Evolutionary conservation across 2,797 vertebrate species (phyloP), one percentile per base, ranked within the genome.

Genomic region (Ptychadena robeensis): DNA sequence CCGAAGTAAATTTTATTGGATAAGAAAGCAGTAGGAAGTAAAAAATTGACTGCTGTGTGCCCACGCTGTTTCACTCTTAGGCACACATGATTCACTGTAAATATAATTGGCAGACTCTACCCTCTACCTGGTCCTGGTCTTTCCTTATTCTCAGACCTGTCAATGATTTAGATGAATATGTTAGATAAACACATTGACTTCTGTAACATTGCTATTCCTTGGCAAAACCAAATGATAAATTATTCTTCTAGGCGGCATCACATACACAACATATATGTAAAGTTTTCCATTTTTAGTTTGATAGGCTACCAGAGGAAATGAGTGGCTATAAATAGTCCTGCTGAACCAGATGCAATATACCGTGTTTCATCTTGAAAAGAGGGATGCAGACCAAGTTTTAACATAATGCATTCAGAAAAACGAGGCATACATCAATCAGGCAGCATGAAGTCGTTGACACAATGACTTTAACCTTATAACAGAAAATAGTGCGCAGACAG

Each of bases 351-450:
- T 82, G 72, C 72, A 74, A 73, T 67, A 82, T 69, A 38, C 44
- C 38, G 63, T 82, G 38, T 74, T 73, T 32, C 63, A 25, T 25
- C 12, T 71, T 37, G 30, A 68, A 75, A 63, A 44, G 30, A 66
- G 31, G n/a, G 40, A 82, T 69, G 64, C 32, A 74, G 80, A 59
- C 64, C 53, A 27, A 37, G 59, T 68, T 74, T 73, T 81, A 66
- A 66, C 70, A 74, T 81, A 81, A 81, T 75, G 34, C 48, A 75
- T 74, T 68, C 80, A 75, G 63, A 75, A 81, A 82, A 82, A 67
- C 59, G 72, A 75, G 37, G 32, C 72, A 68, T 25, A 67, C 71
- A 82, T 82, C 80, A 82, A 82, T 82, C 80, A 82, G 80, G 63
- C 71, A 74, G 80, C 63, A 63, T 59, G 80, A 75, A 74, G 80